Evolutionary conservation across 2,113 vertebrate species (phyloP).

Genomic region (Pelvicachromis taeniatus): DNA sequence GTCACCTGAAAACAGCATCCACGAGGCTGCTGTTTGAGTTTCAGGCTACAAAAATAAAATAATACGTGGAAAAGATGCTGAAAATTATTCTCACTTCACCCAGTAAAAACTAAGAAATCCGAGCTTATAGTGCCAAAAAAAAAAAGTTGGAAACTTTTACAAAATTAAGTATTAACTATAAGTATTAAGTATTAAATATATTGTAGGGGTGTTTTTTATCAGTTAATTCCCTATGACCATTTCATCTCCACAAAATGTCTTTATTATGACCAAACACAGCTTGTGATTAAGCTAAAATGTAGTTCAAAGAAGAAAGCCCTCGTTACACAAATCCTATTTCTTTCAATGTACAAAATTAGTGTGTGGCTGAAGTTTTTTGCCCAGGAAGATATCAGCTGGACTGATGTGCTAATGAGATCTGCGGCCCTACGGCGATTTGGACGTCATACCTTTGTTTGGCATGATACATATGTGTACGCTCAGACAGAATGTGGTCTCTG

Average conservation of each 20-base stretch:
- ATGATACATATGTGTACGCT: background rate
- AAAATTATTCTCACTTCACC: background rate
- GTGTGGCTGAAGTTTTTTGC: rapidly evolving
- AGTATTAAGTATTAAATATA: background rate
- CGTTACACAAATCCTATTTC: background rate
- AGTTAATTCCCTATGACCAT: background rate
- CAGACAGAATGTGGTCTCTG: background rate
- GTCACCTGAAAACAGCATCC: background rate
- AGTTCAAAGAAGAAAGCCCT: background rate
- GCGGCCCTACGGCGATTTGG: background rate
- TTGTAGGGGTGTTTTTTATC: background rate
- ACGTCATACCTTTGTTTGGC: background rate
- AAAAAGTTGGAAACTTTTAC: too few relatives aligned
- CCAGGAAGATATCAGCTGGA: background rate
- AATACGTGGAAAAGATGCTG: background rate
- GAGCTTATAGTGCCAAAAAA: too few relatives aligned
- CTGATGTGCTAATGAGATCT: background rate
- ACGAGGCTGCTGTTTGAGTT: background rate
- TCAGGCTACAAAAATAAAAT: background rate
- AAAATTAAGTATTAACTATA: background rate
- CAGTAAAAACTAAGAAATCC: background rate
- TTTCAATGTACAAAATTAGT: background rate
- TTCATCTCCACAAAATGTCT: background rate
- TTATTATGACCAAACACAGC: background rate
- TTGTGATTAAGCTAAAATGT: background rate